These are phyloP conservation scores for Semnornis frantzii DNA, from an alignment of 2,113 vertebrate genomes.

Conservation along the genomic window DNA sequence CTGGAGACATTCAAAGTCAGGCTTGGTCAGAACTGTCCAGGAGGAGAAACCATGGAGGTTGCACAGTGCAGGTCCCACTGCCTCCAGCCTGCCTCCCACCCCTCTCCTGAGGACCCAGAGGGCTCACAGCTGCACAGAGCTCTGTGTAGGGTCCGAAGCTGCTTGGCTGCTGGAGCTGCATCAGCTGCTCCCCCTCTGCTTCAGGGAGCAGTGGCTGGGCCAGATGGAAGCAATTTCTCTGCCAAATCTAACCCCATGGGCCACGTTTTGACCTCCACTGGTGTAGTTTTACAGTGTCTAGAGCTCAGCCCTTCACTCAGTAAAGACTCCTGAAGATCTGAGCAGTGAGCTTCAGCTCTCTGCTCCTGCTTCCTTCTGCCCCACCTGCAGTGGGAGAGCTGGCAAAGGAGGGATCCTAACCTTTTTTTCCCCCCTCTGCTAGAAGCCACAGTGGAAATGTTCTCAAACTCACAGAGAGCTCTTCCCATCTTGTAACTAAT, in stretches of 20 bases:
- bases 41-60: background rate
- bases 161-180: background rate
- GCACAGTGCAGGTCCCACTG: background rate
- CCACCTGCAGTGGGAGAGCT: background rate
- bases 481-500: background rate
- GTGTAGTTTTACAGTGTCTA: background rate
- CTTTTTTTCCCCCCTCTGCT: no score
- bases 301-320: background rate
- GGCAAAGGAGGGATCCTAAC: background rate
- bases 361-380: background rate
- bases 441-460: background rate
- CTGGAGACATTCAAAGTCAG: background rate
- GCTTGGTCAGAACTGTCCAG: background rate
- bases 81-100: background rate
- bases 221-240: conserved; percentile 27
- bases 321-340: background rate
- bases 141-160: background rate
- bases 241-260: conserved; percentile 26
- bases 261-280: background rate
- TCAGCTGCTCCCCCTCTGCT: conserved; percentile 11
- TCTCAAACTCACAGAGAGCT: background rate
- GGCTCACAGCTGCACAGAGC: conserved; percentile 30
- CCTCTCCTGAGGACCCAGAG: background rate
- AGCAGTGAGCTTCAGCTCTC: background rate
- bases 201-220: background rate